Evolutionary conservation across 2,888 invertebrate genomes (phyloP), one percentile per base, ranked within the genome.

Genomic region (Andrena trimmerana): DNA sequence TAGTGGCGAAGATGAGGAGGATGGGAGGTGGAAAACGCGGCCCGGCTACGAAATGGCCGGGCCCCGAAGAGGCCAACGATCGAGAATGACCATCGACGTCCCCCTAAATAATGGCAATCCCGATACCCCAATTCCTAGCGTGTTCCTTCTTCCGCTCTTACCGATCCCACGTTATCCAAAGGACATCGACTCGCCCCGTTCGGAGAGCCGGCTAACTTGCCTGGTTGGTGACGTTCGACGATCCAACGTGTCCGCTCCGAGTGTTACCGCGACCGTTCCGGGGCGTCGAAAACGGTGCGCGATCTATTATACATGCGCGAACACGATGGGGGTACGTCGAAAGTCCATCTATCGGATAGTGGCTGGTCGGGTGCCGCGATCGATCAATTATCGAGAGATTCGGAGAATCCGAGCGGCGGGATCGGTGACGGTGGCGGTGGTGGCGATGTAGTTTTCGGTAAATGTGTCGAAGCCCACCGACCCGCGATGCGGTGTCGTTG

Each of bases 401-500:
- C 83, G 81, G 83, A 75, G 88, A 89, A 87, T 87, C 79, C 62
- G 65, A 78, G 63, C 81, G 75, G 78, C 78, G 74, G 85, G 78
- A 82, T 74, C 72, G 83, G 79, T 59, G 78, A 48, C 84, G 74
- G 65, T 70, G 84, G 78, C 77, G 78, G 85, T 77, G 81, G 73
- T 62, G 75, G 71, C 83, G 86, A 78, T 81, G 83, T 85, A 84
- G 88, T 89, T 92, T 92, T 92, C 89, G 90, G 90, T 91, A 91
- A 92, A 91, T 91, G 90, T 90, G 90, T 91, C 90, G 90, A 91
- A 90, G 90, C 78, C 87, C 76, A 84, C 81, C 84, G 80, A 85
- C 83, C 84, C 78, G 76, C 75, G 81, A 81, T 76, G 74, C 90
- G 89, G 90, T 92, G 93, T 93, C 94, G 93, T 94, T 93, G 93